Evolutionary conservation across 2,797 vertebrate species (phyloP).

Genomic region (Graptemys geographica): DNA sequence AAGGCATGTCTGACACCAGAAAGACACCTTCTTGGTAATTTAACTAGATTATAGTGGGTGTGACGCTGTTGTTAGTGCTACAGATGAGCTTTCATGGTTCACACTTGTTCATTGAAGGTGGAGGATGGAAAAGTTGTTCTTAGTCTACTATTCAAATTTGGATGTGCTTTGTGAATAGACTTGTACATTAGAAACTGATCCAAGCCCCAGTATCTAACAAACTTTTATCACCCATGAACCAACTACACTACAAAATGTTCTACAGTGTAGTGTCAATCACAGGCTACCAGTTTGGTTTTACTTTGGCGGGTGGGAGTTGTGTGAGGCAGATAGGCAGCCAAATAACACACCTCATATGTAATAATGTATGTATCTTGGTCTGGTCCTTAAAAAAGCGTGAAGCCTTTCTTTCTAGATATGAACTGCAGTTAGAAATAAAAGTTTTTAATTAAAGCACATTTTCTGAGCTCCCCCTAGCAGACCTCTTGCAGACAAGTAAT

Average conservation of each 20-base stretch:
- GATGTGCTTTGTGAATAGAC: not conserved
- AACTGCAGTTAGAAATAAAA: not conserved
- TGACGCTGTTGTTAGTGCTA: not conserved
- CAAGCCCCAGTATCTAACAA: not conserved
- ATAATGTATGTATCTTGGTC: not conserved
- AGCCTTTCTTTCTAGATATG: not conserved
- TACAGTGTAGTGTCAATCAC: not conserved
- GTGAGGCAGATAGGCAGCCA: not conserved
- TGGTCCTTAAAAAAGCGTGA: not conserved
- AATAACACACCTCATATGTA: not conserved
- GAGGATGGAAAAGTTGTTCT: not conserved
- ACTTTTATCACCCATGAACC: not conserved
- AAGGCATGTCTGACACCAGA: not conserved
- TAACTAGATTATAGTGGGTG: not conserved
- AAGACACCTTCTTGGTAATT: not conserved
- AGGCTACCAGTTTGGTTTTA: rapidly evolving
- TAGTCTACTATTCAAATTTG: not conserved
- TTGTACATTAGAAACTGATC: not conserved
- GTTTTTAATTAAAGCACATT: not conserved
- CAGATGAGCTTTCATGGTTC: not conserved
- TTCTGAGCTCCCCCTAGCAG: not conserved
- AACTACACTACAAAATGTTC: not conserved
- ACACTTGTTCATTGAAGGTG: not conserved
- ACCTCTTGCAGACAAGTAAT: not conserved
- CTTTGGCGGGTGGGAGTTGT: not conserved